Evolutionary conservation across 1,140 invertebrate species (phyloP).

Genomic region (Cheumatopsyche charites): DNA sequence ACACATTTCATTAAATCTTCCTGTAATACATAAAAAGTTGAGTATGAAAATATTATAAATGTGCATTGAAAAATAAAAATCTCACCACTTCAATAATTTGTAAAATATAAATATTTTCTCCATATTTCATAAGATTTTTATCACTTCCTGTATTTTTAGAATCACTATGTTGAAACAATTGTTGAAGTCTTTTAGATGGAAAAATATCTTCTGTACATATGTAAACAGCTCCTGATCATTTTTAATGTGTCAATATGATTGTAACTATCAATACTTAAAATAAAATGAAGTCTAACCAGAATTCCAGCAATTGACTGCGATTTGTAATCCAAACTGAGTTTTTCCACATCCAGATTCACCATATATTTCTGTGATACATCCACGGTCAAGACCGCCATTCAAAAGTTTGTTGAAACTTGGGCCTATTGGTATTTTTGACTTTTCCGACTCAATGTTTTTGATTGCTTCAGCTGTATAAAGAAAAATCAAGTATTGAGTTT

Average conservation of each 20-base stretch:
- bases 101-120: constrained; percentile 44
- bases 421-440: constrained; percentile 65
- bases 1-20: constrained; percentile 44
- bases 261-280: neutral
- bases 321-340: constrained; percentile 82
- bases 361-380: constrained; percentile 82
- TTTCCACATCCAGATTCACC: constrained; percentile 84
- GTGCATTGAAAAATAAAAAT: neutral
- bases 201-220: constrained; percentile 80
- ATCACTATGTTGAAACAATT: constrained; percentile 52
- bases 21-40: constrained; percentile 29
- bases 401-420: constrained; percentile 65
- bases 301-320: constrained; percentile 57
- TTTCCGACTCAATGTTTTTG: constrained; percentile 46
- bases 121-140: constrained; percentile 35
- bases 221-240: constrained; percentile 71
- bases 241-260: constrained; percentile 9
- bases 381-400: constrained; percentile 73
- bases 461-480: neutral
- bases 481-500: neutral
- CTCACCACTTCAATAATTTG: constrained; percentile 39
- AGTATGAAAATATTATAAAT: neutral
- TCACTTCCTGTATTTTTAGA: neutral
- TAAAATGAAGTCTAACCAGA: constrained; percentile 38
- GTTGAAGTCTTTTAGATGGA: constrained; percentile 70